A percentile compares a stretch with the other conserved stretches of the same genome.
phyloP scores from a whole-genome alignment of 2,888 invertebrate genomes.

The Pollenia amentaria region DNA sequence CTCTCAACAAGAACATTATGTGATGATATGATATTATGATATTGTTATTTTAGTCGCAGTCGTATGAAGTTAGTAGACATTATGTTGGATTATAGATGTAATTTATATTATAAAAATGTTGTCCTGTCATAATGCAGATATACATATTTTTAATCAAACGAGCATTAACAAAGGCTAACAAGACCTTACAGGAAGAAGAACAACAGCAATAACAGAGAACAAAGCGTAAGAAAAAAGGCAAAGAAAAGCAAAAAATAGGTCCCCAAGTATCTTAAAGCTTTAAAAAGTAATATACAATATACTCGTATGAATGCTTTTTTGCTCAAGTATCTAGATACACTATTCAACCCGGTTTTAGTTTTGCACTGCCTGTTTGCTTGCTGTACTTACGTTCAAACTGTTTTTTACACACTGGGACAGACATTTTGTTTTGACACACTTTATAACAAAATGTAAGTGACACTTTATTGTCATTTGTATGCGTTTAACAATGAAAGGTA shows the following conservation, averaged over 20 bases:
- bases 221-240: neutral
- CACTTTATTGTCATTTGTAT: constrained; percentile 70
- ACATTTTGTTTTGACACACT: constrained; percentile 65
- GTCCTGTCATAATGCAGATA: constrained; percentile 74
- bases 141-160: constrained; percentile 64
- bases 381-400: neutral
- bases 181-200: constrained; percentile 32
- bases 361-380: constrained; percentile 25
- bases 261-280: constrained; percentile 45
- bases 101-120: constrained; percentile 61
- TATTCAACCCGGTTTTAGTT: constrained; percentile 30
- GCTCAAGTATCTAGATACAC: neutral
- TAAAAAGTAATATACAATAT: constrained; percentile 21
- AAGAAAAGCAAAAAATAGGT: constrained; percentile 47
- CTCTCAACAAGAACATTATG: constrained; percentile 49
- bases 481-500: constrained; percentile 63
- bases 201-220: constrained; percentile 31
- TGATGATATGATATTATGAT: constrained; percentile 39
- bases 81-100: constrained; percentile 58
- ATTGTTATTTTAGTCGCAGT: constrained; percentile 43
- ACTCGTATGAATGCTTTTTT: neutral
- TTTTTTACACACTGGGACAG: neutral
- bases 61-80: constrained; percentile 42
- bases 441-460: constrained; percentile 60
- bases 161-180: constrained; percentile 56